These are phyloP conservation scores for Lytechinus variegatus DNA, from an alignment of 35 echinoderm and acorn worm genomes.

Conservation along the genomic window DNA sequence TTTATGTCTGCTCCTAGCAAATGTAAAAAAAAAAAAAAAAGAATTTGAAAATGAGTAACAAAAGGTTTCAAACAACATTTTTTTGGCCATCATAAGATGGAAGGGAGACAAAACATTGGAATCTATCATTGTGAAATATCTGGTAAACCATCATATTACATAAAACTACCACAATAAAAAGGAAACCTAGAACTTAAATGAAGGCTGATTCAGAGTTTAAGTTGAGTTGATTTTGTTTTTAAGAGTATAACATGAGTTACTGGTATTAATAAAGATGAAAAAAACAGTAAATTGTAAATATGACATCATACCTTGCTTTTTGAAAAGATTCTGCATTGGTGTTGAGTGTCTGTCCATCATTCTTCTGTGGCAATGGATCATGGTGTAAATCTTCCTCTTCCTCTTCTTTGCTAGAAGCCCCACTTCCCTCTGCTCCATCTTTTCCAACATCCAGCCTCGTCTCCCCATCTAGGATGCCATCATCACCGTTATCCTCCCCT, in stretches of 20 bases:
- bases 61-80: no score
- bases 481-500: not conserved
- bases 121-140: no score
- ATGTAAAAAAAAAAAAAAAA: not conserved
- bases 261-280: no score
- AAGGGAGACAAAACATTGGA: no score
- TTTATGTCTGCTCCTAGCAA: not conserved
- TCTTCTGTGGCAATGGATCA: not conserved
- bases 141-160: no score
- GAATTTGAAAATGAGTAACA: no score
- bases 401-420: not conserved
- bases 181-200: no score
- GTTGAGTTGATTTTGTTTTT: no score
- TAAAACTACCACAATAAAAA: no score
- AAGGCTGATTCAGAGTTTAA: no score
- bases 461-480: not conserved
- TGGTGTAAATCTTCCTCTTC: not conserved
- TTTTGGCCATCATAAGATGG: no score
- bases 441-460: not conserved
- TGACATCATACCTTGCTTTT: conserved; percentile 26
- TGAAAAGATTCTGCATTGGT: not conserved
- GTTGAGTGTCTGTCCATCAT: not conserved
- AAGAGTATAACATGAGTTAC: no score
- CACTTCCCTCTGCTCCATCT: not conserved
- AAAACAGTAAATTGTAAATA: not conserved